phyloP scores from a whole-genome alignment of 2,113 vertebrate genomes.

The Nibea coibor region DNA sequence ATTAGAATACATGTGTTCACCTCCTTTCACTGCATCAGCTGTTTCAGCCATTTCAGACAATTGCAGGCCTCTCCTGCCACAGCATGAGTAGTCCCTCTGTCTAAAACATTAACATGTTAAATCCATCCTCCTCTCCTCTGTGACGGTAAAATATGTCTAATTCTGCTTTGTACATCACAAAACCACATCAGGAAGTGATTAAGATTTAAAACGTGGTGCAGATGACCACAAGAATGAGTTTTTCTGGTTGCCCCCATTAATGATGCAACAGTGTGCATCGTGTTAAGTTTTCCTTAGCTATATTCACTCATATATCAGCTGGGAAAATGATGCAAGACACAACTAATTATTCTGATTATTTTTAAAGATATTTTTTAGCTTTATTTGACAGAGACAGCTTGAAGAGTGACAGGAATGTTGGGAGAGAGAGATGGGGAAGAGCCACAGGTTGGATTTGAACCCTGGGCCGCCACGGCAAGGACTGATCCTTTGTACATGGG shows the following conservation, averaged over 20 bases:
- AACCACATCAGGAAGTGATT: not conserved
- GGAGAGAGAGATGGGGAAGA: too few species aligned
- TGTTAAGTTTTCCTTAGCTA: not conserved
- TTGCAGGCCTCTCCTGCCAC: not conserved
- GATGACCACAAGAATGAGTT: not conserved
- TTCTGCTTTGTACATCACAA: not conserved
- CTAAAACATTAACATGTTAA: conserved; percentile 19
- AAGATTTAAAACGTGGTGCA: not conserved
- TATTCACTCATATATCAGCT: not conserved
- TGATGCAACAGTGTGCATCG: not conserved
- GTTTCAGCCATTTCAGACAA: conserved; percentile 41
- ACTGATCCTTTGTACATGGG: too few species aligned
- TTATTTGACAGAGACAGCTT: too few species aligned
- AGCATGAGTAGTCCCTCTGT: conserved; percentile 5
- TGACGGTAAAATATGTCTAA: not conserved
- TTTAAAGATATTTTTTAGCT: too few species aligned
- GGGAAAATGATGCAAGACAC: not conserved
- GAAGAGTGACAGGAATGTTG: too few species aligned
- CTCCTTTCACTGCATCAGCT: conserved; percentile 55
- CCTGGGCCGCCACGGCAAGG: too few species aligned
- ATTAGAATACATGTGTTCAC: conserved; percentile 46
- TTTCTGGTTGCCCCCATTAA: not conserved
- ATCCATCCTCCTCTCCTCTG: conserved; percentile 10
- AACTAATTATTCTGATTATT: too few species aligned
- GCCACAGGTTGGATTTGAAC: too few species aligned